Evolutionary conservation across 2,888 invertebrate species (phyloP).

Genomic region (Zaprionus obscuricornis): DNA sequence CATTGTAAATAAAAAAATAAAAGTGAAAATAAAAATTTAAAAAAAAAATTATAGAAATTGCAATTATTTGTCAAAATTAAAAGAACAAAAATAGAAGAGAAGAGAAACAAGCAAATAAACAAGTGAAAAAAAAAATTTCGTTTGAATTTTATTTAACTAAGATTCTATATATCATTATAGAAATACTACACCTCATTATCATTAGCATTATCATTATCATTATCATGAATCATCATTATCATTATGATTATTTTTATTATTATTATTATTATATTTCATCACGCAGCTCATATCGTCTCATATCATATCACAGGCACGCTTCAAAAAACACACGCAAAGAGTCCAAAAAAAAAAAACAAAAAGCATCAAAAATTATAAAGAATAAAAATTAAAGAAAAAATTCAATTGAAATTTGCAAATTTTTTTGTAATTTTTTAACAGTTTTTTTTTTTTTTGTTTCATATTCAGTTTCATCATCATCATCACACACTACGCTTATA

Average conservation of each 20-base stretch:
- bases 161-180: conserved; percentile 38
- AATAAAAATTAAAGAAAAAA: background rate
- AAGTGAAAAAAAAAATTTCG: conserved; percentile 33
- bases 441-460: too few relatives aligned
- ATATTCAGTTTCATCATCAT: too few relatives aligned
- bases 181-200: conserved; percentile 29
- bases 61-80: too few relatives aligned
- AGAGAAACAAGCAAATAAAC: conserved; percentile 2
- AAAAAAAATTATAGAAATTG: conserved; percentile 30
- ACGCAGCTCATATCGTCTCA: conserved; percentile 82
- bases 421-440: too few relatives aligned
- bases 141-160: conserved; percentile 61
- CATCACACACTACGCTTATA: too few relatives aligned
- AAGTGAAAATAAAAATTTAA: background rate
- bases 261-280: conserved; percentile 6
- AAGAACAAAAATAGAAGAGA: conserved; percentile 6
- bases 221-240: too few relatives aligned
- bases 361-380: background rate
- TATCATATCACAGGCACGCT: conserved; percentile 84
- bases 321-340: conserved; percentile 54
- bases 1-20: conserved; percentile 19
- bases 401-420: conserved; percentile 15
- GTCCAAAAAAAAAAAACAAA: conserved; percentile 6
- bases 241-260: too few relatives aligned
- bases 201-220: background rate